These are phyloP conservation scores for Remorina albescens DNA, from an alignment of 2,797 vertebrate species.

Conservation along the genomic window DNA sequence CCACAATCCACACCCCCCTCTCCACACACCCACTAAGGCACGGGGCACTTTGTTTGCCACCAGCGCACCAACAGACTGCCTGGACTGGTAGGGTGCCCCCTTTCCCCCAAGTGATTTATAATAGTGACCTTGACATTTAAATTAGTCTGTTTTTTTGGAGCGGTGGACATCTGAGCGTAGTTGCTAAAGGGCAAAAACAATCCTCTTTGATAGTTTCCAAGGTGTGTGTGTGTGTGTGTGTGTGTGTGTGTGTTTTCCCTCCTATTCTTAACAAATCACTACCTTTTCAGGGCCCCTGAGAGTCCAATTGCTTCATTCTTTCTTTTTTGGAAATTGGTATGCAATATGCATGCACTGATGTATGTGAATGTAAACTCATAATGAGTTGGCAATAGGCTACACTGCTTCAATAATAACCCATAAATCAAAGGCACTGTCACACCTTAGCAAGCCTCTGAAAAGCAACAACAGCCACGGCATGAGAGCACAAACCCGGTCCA, in stretches of 20 bases:
- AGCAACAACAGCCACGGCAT: slow-evolving; percentile 72
- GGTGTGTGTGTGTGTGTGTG: slow-evolving; percentile 29
- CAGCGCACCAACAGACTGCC: slow-evolving; percentile 46
- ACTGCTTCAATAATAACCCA: slow-evolving; percentile 86
- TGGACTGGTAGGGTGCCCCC: slow-evolving; percentile 43
- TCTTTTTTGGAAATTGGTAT: slow-evolving; percentile 70
- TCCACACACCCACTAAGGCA: slow-evolving; percentile 17
- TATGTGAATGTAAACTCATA: slow-evolving; percentile 84
- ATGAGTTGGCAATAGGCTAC: slow-evolving; percentile 84
- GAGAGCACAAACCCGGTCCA: slow-evolving; percentile 68
- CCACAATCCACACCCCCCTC: slow-evolving; percentile 25
- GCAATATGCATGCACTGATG: slow-evolving; percentile 77
- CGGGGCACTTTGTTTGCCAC: slow-evolving; percentile 66
- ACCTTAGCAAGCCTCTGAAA: slow-evolving; percentile 73
- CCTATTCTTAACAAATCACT: slow-evolving; percentile 54
- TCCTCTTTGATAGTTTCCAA: slow-evolving; percentile 62
- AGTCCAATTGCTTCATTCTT: slow-evolving; percentile 57
- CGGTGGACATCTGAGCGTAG: slow-evolving; percentile 59
- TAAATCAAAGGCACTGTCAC: slow-evolving; percentile 84
- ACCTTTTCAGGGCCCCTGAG: slow-evolving; percentile 32
- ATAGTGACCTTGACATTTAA: slow-evolving; percentile 81
- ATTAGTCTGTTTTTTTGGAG: slow-evolving; percentile 71
- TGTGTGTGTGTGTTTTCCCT: slow-evolving; percentile 7
- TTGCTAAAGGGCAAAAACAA: slow-evolving; percentile 78
- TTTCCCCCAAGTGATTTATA: slow-evolving; percentile 74